These are phyloP conservation scores for Sminthurides aquaticus DNA, from an alignment of 2,888 invertebrate genomes.

Conservation along the genomic window DNA sequence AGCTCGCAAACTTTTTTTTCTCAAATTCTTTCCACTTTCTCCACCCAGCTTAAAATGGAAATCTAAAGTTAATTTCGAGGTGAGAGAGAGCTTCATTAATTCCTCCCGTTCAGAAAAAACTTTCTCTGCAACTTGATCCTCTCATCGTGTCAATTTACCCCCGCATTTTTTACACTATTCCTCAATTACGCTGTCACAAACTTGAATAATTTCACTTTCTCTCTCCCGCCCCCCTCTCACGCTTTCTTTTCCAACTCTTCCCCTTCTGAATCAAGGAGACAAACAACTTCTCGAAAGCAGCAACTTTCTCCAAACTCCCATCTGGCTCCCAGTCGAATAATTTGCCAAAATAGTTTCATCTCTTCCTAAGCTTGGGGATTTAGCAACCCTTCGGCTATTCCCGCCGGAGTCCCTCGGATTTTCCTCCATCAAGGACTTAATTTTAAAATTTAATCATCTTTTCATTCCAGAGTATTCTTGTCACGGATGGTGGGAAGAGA, in stretches of 20 bases:
- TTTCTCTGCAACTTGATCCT: not conserved
- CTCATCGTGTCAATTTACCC: not conserved
- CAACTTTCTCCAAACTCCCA: not conserved
- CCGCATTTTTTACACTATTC: not conserved
- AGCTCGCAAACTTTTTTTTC: not conserved
- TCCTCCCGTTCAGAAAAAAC: not conserved
- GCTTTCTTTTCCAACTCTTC: not conserved
- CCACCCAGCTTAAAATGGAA: not conserved
- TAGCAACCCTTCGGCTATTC: too few species aligned
- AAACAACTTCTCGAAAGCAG: too few species aligned
- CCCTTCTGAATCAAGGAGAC: not conserved
- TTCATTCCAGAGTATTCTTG: conserved; percentile 67
- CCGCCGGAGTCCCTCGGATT: too few species aligned
- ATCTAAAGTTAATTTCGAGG: not conserved
- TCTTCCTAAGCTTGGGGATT: too few species aligned
- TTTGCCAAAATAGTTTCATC: not conserved
- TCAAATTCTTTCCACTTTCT: too few species aligned
- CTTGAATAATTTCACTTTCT: not conserved
- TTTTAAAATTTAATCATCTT: not conserved
- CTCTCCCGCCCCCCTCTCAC: too few species aligned
- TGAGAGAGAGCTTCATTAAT: not conserved
- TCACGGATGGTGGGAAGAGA: conserved; percentile 82
- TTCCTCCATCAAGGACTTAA: too few species aligned
- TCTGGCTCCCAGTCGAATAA: not conserved
- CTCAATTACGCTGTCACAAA: not conserved